A percentile compares a stretch with the other conserved stretches of the same genome.
Conservation (phyloP, 2,797 vertebrate species). For the Sylvilagus floridanus region DNA sequence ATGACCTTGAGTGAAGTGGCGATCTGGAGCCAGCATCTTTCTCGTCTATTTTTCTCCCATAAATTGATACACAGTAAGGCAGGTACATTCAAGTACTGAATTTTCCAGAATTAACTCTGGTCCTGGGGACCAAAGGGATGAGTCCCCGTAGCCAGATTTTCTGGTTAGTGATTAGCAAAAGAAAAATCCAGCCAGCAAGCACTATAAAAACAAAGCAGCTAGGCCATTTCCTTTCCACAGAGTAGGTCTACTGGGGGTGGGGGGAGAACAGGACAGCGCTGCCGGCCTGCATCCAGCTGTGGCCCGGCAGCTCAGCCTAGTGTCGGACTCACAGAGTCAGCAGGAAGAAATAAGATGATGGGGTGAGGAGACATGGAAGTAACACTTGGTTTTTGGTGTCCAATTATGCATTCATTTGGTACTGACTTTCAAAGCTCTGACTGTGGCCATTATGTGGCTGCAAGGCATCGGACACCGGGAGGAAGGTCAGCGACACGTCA, state of each 20-base stretch:
- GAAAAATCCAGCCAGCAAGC: slow-evolving; percentile 71
- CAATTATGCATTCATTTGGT: slow-evolving; percentile 80
- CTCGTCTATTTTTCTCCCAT: neutral
- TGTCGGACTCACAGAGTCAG: slow-evolving; percentile 61
- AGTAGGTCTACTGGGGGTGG: slow-evolving; percentile 27
- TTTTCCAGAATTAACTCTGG: slow-evolving; percentile 77
- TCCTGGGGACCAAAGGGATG: slow-evolving; percentile 60
- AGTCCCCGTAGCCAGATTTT: no score
- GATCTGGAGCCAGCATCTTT: slow-evolving; percentile 69
- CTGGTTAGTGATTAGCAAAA: slow-evolving; percentile 73
- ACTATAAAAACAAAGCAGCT: slow-evolving; percentile 66
- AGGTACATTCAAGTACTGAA: slow-evolving; percentile 83
- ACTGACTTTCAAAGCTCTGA: slow-evolving; percentile 75
- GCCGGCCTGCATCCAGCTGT: slow-evolving; percentile 62
- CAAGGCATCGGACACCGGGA: slow-evolving; percentile 86
- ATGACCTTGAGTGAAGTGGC: slow-evolving; percentile 60
- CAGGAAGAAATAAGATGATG: slow-evolving; percentile 77
- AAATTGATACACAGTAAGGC: slow-evolving; percentile 80
- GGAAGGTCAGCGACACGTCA: slow-evolving; percentile 88
- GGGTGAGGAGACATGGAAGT: slow-evolving; percentile 80
- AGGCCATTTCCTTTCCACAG: slow-evolving; percentile 63
- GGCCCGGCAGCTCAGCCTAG: slow-evolving; percentile 67
- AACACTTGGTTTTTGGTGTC: slow-evolving; percentile 84
- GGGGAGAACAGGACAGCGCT: neutral
- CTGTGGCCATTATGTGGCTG: slow-evolving; percentile 54